Evolutionary conservation across 1,140 invertebrate species (phyloP), one percentile per base, ranked within the genome.

Genomic region (Heliconius hewitsoni): DNA sequence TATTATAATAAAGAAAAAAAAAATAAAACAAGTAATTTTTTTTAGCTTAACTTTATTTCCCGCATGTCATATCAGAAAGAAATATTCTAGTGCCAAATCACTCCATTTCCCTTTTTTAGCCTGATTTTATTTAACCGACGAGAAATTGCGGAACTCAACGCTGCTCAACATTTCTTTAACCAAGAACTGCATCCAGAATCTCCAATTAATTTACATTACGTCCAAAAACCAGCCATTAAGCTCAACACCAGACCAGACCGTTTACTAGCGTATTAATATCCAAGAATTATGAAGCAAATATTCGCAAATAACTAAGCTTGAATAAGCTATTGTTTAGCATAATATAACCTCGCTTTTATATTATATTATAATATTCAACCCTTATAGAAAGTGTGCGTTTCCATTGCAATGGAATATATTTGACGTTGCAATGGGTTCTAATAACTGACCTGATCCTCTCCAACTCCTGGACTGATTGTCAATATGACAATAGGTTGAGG

Each of bases 221-320:
- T 66, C 23, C 23, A 66, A 66, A 66, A 66, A 66, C n/a, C 27
- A 19, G 11, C 60, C 60, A 66, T 66, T 66, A 27, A 66, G 27
- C 27, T 66, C 23, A 27, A 27, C 23, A 66, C 60, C 60, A 66
- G 60, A 66, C 60, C 60, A 66, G 60, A 66, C 60, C 60, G 71
- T 72, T 71, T 71, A 71, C 27, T 27, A 71, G 66, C 75, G 46
- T 77, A 77, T 77, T 77, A 77, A 77, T 77, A 71, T 37, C 50
- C 46, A 55, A 71, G 76, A 71, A 77, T 77, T 77, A 77, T 86
- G 86, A 86, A 84, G 85, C 84, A 84, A 85, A 72, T 77, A 52
- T 55, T 55, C 76, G 70, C 70, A 71, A 77, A 77, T 52, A 77
- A 55, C 76, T 46, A 39, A 52, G 66, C 76, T 52, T 77, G 76